Percentiles rank a stretch among this genome's conserved stretches.
These are phyloP conservation scores for Stylophora pistillata DNA, from an alignment of 64 coral and sea anemone genomes.

Conservation along the genomic window DNA sequence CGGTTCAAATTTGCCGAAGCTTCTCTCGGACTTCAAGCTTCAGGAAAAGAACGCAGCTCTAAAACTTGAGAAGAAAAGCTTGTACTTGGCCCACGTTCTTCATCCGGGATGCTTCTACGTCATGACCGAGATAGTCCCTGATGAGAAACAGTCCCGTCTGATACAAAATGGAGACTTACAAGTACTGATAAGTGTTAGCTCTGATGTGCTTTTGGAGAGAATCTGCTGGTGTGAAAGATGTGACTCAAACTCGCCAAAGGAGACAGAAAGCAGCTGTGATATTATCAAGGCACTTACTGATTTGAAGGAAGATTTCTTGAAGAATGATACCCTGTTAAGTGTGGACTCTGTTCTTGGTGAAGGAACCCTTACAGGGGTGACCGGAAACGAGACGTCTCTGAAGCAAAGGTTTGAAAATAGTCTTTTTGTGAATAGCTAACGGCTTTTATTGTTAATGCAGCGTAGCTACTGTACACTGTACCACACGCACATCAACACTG, in stretches of 20 bases:
- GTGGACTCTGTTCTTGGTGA: slow-evolving; percentile 20
- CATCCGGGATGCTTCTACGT: slow-evolving; percentile 67
- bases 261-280: neutral
- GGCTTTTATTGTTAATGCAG: no score
- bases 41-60: slow-evolving; percentile 16
- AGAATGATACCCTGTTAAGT: neutral
- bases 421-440: neutral
- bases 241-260: neutral
- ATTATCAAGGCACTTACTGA: neutral
- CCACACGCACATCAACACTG: no score
- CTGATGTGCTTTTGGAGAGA: slow-evolving; percentile 28
- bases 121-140: slow-evolving; percentile 36
- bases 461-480: neutral
- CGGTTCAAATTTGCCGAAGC: neutral
- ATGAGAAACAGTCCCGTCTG: slow-evolving; percentile 8
- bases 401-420: neutral
- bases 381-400: neutral
- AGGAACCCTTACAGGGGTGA: neutral
- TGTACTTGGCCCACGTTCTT: slow-evolving; percentile 26
- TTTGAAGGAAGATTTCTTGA: slow-evolving; percentile 26
- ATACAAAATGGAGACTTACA: slow-evolving; percentile 18
- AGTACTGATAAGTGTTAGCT: slow-evolving; percentile 34
- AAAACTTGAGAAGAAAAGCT: slow-evolving; percentile 17
- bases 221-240: slow-evolving; percentile 27
- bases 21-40: slow-evolving; percentile 36